Evolutionary conservation across 2,797 vertebrate genomes (phyloP).

Genomic region (Siniperca obscura): DNA sequence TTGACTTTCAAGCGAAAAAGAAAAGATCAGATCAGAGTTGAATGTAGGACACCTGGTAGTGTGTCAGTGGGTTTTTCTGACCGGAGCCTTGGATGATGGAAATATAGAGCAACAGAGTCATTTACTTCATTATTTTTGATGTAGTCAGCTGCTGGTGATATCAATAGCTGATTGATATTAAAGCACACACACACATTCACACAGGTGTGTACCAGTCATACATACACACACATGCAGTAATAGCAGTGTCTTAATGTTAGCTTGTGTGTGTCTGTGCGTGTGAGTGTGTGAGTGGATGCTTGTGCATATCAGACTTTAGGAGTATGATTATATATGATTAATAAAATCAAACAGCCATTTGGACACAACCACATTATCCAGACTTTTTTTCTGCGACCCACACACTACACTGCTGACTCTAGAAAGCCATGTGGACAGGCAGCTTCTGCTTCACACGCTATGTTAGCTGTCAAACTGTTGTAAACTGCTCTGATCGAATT

Average conservation of each 20-base stretch:
- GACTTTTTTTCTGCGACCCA: slow-evolving; percentile 25
- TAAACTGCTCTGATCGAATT: slow-evolving; percentile 50
- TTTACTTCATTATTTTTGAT: slow-evolving; percentile 68
- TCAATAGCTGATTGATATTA: slow-evolving; percentile 68
- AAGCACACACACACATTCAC: slow-evolving; percentile 44
- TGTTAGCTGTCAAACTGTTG: slow-evolving; percentile 37
- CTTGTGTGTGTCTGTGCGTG: too few species aligned
- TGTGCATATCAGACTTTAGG: slow-evolving; percentile 21
- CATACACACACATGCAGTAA: slow-evolving; percentile 19
- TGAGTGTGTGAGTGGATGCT: slow-evolving; percentile 3
- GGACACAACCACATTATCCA: slow-evolving; percentile 51
- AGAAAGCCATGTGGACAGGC: slow-evolving; percentile 13
- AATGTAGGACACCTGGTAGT: slow-evolving; percentile 68
- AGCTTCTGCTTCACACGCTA: slow-evolving; percentile 15
- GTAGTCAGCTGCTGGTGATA: slow-evolving; percentile 23
- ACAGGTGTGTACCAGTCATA: slow-evolving; percentile 34
- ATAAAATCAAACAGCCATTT: slow-evolving; percentile 32
- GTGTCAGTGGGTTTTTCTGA: slow-evolving; percentile 44
- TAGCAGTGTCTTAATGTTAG: slow-evolving; percentile 31
- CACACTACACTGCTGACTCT: neutral
- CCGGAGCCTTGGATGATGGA: slow-evolving; percentile 28
- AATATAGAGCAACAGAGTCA: slow-evolving; percentile 47
- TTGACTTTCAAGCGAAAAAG: neutral
- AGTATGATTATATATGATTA: slow-evolving; percentile 12
- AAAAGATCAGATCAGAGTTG: neutral